These are phyloP conservation scores for Chaetorhynchus papuensis DNA, from an alignment of 2,113 vertebrate species.

Conservation along the genomic window DNA sequence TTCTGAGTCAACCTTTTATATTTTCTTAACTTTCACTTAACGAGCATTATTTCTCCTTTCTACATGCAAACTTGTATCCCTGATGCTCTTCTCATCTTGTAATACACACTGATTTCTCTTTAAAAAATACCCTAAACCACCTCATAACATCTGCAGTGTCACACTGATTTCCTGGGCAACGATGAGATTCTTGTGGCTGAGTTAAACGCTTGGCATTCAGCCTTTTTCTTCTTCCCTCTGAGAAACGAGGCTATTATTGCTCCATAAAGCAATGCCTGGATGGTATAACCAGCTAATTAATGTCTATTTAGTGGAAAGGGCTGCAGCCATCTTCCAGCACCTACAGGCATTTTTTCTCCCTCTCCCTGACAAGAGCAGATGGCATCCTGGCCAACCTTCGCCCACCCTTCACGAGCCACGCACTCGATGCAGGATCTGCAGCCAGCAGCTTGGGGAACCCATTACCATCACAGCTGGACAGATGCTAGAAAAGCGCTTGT, in stretches of 20 bases:
- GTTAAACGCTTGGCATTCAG: not conserved
- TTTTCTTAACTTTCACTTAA: not conserved
- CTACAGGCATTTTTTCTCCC: not conserved
- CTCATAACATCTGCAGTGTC: not conserved
- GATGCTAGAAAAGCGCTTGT: not conserved
- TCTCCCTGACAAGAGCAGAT: constrained; percentile 4
- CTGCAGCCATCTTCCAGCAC: not conserved
- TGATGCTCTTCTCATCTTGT: not conserved
- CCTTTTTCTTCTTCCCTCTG: not conserved
- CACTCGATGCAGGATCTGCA: not conserved
- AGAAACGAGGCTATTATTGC: not conserved
- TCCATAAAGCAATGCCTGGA: not conserved
- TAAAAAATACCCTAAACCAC: not conserved
- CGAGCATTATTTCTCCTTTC: not conserved
- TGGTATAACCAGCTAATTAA: constrained; percentile 7
- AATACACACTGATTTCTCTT: not conserved
- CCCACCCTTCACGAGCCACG: not conserved
- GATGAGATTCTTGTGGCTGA: not conserved
- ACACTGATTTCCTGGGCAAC: not conserved
- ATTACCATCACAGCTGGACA: not conserved
- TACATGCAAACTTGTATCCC: not conserved
- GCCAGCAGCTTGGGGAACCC: not conserved
- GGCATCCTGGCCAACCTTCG: not conserved
- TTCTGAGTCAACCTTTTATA: not conserved
- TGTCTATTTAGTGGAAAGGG: not conserved